Base-by-base conservation (phyloP, 2,888 invertebrate species). In the Zaprionus obscuricornis region DNA sequence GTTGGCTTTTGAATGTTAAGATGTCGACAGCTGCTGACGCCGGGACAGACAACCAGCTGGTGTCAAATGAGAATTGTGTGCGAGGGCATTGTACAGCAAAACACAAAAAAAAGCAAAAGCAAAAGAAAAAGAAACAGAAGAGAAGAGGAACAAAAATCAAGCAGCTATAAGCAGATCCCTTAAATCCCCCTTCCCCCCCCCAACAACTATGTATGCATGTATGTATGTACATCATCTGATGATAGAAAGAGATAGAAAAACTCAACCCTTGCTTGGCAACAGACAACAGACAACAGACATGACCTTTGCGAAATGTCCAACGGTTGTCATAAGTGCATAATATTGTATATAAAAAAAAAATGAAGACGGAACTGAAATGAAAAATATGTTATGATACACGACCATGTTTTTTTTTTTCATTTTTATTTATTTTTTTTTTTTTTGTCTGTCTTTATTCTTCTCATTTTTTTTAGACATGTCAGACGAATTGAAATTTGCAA, bases 1-100 rank as follows among this genome's bases (percentile, higher is more conserved):
- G 83, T 78, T 76, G 83, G 79, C 76, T 82, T 76, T 76, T 76
- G 82, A 76, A 76, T 82, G 79, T 76, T 82, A 82, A 82, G 83
- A 76, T 78, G 83, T 74, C 83, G 79, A 82, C 83, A 82, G 83
- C 83, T 78, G 83, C 74, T 70, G 64, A 56, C 64, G 66, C 50
- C 52, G 49, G 40, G 63, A 70, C 45, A 52, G 60, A 56, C 54
- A 57, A 49, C 40, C 74, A 75, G 64, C 62, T 67, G 81, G 76
- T 79, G 84, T 64, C 59, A 75, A 83, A 70, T 67, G 65, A 70
- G 63, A 64, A 60, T 64, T 70, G 66, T 72, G 66, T 65, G 66
- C 59, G 55, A 67, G 71, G 67, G 67, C 60, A 75, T 60, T 74
- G 79, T 64, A 69, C 78, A 74, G 69, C 33, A 10, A 22, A 33